A percentile compares a stretch with the other conserved stretches of the same genome.
Conservation (phyloP, 2,888 invertebrate genomes). For the Leuctra nigra region DNA sequence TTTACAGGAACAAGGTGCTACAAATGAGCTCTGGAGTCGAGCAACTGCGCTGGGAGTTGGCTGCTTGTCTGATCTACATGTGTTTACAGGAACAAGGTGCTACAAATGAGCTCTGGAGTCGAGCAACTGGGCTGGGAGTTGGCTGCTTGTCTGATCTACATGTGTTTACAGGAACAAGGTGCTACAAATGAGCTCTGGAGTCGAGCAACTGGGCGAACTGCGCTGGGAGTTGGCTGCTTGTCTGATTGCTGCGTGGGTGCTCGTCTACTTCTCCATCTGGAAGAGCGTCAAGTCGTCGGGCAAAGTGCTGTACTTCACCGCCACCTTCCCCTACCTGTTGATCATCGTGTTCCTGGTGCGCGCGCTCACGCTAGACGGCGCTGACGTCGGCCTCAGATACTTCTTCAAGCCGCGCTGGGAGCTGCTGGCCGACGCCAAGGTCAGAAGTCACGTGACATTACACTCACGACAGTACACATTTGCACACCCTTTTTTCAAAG, state of each 20-base stretch:
- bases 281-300: constrained; percentile 94
- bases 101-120: too few species aligned
- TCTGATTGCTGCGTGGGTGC: constrained; percentile 84
- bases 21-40: too few species aligned
- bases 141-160: too few species aligned
- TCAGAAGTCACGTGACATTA: too few species aligned
- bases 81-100: too few species aligned
- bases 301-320: constrained; percentile 86
- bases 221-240: constrained; percentile 88
- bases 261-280: constrained; percentile 95
- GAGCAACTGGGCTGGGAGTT: too few species aligned
- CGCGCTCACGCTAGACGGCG: constrained; percentile 85
- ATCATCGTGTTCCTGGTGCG: constrained; percentile 80
- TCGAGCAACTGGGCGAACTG: constrained; percentile 72
- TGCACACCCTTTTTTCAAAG: too few species aligned
- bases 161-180: constrained; percentile 68
- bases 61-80: too few species aligned
- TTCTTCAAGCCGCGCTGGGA: constrained; percentile 86
- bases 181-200: constrained; percentile 73
- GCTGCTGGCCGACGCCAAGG: constrained; percentile 72
- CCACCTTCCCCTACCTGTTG: constrained; percentile 84
- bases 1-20: too few species aligned
- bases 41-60: too few species aligned
- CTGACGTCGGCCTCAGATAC: constrained; percentile 74
- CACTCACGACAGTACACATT: too few species aligned